Percentiles rank a stretch among this genome's conserved stretches.
These are phyloP conservation scores for Mellilla xanthometata DNA, from an alignment of 2,888 invertebrate genomes.

Conservation along the genomic window DNA sequence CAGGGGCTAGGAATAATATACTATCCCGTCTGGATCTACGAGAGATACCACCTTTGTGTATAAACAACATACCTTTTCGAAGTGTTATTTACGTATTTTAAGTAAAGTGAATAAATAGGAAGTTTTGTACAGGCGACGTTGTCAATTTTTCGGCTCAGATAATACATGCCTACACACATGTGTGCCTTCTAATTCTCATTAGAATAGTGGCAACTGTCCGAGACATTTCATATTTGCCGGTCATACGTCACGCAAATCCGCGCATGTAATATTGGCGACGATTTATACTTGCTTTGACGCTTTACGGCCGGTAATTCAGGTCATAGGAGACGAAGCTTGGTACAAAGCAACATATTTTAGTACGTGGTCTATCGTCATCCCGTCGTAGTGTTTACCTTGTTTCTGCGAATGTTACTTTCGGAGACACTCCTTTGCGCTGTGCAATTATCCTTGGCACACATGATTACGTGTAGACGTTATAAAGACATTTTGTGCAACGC, in stretches of 20 bases:
- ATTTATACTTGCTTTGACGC: conserved; percentile 26
- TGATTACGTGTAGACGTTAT: conserved; percentile 28
- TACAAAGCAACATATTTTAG: conserved; percentile 25
- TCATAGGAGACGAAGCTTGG: conserved; percentile 15
- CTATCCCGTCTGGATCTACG: conserved; percentile 9
- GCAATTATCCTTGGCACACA: conserved; percentile 36
- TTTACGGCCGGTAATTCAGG: conserved; percentile 9
- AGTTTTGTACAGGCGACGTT: no score
- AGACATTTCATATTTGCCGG: conserved; percentile 26
- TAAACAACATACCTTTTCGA: conserved; percentile 4
- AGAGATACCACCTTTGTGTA: conserved; percentile 8
- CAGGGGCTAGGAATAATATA: conserved; percentile 28
- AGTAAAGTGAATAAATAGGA: no score
- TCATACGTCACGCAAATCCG: conserved; percentile 21
- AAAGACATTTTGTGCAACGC: conserved; percentile 30
- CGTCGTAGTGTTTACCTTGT: conserved; percentile 29
- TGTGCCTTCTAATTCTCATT: no score
- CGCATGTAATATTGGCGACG: conserved; percentile 31
- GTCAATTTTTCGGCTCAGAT: no score
- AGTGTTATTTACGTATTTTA: no score
- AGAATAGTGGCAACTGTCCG: conserved; percentile 17
- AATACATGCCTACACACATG: no score
- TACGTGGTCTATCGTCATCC: conserved; percentile 33
- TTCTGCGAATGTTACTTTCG: conserved; percentile 33
- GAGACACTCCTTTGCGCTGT: conserved; percentile 23